Evolutionary conservation across 2,888 invertebrate genomes (phyloP), one percentile per base, ranked within the genome.

Genomic region (Thereva unica): DNA sequence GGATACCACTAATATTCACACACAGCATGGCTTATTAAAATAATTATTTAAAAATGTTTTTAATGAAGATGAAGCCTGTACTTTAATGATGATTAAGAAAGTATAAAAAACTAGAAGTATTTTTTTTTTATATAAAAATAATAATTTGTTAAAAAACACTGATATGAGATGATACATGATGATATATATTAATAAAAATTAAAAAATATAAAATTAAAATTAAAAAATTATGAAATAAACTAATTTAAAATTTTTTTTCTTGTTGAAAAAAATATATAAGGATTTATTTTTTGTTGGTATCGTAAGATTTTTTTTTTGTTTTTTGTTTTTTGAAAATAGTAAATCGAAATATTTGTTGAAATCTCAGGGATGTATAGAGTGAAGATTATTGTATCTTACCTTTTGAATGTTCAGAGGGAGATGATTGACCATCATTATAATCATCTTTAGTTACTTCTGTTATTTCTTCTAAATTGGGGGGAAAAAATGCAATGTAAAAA

Each of bases 21-120:
- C 70, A 70, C 70, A 70, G 70, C 70, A 70, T 69, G 65, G 65
- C 49, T 7, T 54, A 41, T 45, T 41, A 42, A n/a, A 57, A 61
- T 61, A 47, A 64, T 52, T 54, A 38, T 59, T 59, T 63, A 35
- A 10, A 44, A 54, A 54, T 64, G 64, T 54, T 64, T n/a, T 52
- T 59, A 57, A 59, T 64, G 54, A 67, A 47, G 54, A 69, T 57
- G 61, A 64, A 44, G 12, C 54, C 49, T 65, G 65, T 54, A 41
- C 38, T 9, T 53, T 34, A 55, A 65, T 64, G 52, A 47, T 67
- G 23, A 47, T 63, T 42, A 35, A 9, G 54, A 67, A 40, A 37
- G n/a, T n/a, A 35, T 65, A 23, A 37, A 37, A 37, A 49, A 37
- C 5, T 5, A 34, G 47, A 47, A 38, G n/a, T 41, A 12, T 12